Conservation (phyloP, 2,113 vertebrate genomes). For the Rhineura floridana region DNA sequence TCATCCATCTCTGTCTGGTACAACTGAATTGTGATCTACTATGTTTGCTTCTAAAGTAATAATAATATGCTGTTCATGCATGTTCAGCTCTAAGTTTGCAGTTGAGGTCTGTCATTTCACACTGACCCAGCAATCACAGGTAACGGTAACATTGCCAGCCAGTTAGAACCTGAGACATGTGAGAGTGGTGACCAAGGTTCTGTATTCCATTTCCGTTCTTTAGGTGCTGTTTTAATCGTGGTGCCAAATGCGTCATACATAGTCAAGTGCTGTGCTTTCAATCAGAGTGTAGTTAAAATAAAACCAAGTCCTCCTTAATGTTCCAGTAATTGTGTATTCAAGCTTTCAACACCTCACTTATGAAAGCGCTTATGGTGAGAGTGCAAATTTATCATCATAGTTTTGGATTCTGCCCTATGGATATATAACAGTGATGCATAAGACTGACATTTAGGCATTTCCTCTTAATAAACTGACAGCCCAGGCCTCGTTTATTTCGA, state of each 20-base stretch:
- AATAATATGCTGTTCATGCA: background rate
- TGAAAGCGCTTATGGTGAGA: slow-evolving; percentile 1
- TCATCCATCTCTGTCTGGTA: background rate
- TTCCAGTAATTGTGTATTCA: background rate
- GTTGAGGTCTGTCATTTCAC: background rate
- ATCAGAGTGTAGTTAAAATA: background rate
- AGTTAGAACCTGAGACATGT: background rate
- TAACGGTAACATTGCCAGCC: background rate
- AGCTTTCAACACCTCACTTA: slow-evolving; percentile 4
- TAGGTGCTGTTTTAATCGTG: slow-evolving; percentile 12
- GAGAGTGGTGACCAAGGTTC: background rate
- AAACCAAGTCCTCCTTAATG: background rate
- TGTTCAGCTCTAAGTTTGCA: slow-evolving; percentile 7
- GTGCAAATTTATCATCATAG: background rate
- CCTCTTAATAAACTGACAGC: background rate
- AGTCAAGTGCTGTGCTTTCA: background rate
- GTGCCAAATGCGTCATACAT: background rate
- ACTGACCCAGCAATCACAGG: background rate
- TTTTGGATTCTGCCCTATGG: background rate
- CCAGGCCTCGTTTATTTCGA: background rate
- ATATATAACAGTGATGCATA: background rate
- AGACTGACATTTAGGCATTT: background rate
- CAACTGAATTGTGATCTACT: background rate
- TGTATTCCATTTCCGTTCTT: background rate
- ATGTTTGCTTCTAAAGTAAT: background rate